These are phyloP conservation scores for Bergia puertoricense DNA, from an alignment of 92 coral and sea anemone genomes.

Conservation along the genomic window DNA sequence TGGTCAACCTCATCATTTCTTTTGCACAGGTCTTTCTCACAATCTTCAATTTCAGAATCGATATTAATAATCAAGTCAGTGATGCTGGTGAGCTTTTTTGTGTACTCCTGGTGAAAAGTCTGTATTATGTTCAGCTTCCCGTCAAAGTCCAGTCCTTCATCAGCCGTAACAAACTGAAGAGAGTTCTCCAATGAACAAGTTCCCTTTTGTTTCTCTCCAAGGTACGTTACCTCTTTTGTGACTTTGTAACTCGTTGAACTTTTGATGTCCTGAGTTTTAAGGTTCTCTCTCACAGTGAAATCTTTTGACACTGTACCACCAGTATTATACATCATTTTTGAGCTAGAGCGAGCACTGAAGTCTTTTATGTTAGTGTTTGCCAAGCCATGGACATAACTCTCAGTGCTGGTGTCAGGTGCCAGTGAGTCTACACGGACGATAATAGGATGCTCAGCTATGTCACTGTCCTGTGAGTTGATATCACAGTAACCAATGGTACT, in stretches of 20 bases:
- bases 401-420: conserved; percentile 1
- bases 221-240: background rate
- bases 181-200: conserved; percentile 3
- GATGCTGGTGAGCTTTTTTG: background rate
- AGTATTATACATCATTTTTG: background rate
- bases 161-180: background rate
- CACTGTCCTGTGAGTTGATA: background rate
- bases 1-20: conserved; percentile 14
- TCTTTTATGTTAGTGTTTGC: background rate
- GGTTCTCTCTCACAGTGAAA: background rate
- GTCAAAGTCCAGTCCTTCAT: background rate
- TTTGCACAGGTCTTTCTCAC: background rate
- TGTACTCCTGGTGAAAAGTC: conserved; percentile 8
- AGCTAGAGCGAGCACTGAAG: background rate
- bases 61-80: background rate
- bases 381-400: background rate
- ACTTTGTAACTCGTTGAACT: background rate
- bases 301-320: background rate
- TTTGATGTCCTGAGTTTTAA: background rate
- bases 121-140: conserved; percentile 5
- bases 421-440: conserved; percentile 29
- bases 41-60: conserved; percentile 12
- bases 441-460: conserved; percentile 12
- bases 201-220: background rate
- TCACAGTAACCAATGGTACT: conserved; percentile 25